Evolutionary conservation across 2,113 vertebrate species (phyloP).

Genomic region (Corynorhinus townsendii): DNA sequence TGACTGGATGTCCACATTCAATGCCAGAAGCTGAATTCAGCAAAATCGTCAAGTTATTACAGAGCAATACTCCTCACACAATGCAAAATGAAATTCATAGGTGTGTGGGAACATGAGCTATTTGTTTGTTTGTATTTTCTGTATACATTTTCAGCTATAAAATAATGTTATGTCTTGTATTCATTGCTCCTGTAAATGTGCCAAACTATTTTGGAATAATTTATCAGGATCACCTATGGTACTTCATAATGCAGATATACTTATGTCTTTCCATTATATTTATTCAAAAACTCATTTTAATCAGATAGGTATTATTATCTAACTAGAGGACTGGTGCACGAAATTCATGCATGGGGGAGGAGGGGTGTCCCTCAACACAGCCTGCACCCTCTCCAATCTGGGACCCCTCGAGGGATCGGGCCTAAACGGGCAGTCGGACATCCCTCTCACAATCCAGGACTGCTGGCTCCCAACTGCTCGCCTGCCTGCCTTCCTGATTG

Average conservation of each 20-base stretch:
- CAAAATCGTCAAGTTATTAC: conserved; percentile 58
- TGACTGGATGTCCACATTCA: conserved; percentile 43
- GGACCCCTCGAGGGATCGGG: no score
- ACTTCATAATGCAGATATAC: conserved; percentile 20
- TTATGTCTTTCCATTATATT: not conserved
- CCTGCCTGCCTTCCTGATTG: no score
- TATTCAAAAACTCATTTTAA: conserved; percentile 40
- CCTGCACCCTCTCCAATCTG: no score
- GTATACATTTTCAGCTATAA: conserved; percentile 48
- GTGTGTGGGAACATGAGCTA: conserved; percentile 39
- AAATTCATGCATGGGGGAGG: no score
- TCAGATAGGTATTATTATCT: conserved; percentile 1
- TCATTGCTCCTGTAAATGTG: conserved; percentile 57
- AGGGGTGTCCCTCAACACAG: no score
- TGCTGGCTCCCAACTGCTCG: no score
- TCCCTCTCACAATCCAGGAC: no score
- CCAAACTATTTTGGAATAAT: conserved; percentile 67
- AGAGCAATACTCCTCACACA: conserved; percentile 43
- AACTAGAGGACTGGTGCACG: no score
- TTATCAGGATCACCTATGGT: not conserved
- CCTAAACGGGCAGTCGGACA: no score
- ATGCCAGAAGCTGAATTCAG: conserved; percentile 65
- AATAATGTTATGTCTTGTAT: conserved; percentile 49
- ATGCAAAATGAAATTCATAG: conserved; percentile 54
- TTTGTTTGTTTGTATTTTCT: conserved; percentile 54